Percentiles rank a stretch among this genome's conserved stretches.
These are phyloP conservation scores for Cydia amplana DNA, from an alignment of 1,140 invertebrate species.

Conservation along the genomic window DNA sequence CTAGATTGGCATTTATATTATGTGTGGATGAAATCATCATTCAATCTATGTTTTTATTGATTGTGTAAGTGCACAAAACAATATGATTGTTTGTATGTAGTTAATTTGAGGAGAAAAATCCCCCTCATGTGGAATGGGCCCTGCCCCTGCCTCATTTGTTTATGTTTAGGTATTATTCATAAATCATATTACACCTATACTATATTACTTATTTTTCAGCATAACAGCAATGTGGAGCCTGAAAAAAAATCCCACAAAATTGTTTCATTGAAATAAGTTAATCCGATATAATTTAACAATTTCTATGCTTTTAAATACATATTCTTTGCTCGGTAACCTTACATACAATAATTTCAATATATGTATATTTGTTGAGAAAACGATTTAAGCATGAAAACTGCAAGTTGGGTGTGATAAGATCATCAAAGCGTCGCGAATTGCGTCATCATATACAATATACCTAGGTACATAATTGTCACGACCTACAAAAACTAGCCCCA, in stretches of 20 bases:
- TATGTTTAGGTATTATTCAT: background rate
- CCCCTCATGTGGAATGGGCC: background rate
- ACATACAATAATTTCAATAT: background rate
- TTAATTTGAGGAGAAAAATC: background rate
- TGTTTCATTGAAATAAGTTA: background rate
- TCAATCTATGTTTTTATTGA: too few relatives aligned
- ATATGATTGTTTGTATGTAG: too few relatives aligned
- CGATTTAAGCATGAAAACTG: background rate
- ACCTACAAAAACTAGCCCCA: slow-evolving; percentile 12
- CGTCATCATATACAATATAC: slow-evolving; percentile 12
- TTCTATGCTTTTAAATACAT: too few relatives aligned
- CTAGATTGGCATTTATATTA: background rate
- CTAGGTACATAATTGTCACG: background rate
- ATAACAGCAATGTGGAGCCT: background rate
- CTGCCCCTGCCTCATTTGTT: background rate
- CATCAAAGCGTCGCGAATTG: background rate
- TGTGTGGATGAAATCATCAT: too few relatives aligned
- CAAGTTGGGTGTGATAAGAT: background rate
- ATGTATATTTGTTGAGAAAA: background rate
- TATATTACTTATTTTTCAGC: background rate
- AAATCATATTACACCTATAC: background rate
- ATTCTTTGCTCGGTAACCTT: too few relatives aligned
- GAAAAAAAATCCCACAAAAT: background rate
- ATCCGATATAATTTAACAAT: background rate
- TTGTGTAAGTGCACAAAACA: too few relatives aligned